These are phyloP conservation scores for Macrobrachium rosenbergii DNA, from an alignment of 1,140 invertebrate species.

Conservation along the genomic window DNA sequence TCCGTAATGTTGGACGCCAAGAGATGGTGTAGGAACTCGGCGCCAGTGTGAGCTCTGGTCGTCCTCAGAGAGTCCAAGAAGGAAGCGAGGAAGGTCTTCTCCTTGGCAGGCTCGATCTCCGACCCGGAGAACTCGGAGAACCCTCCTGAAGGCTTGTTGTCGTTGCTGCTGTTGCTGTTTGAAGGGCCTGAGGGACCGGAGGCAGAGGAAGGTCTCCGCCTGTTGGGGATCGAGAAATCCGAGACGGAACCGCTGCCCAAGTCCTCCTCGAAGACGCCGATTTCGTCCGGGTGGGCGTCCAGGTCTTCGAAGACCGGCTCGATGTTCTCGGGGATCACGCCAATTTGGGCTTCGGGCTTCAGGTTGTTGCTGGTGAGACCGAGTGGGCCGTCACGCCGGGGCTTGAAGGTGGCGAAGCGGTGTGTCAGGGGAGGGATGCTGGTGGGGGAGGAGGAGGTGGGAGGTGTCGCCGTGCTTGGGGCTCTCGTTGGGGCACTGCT, in stretches of 20 bases:
- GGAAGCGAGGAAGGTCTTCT: constrained; percentile 37
- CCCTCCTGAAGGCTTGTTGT: not conserved
- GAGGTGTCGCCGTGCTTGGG: not conserved
- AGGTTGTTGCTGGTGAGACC: constrained; percentile 1
- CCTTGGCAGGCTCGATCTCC: not conserved
- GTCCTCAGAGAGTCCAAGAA: constrained; percentile 23
- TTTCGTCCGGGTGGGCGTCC: too few species aligned
- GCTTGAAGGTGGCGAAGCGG: constrained; percentile 58
- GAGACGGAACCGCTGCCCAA: too few species aligned
- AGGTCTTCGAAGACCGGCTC: too few species aligned
- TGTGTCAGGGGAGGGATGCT: not conserved
- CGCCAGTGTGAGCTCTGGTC: constrained; percentile 69
- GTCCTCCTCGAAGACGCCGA: too few species aligned
- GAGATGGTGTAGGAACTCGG: constrained; percentile 78
- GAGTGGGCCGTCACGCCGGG: constrained; percentile 1
- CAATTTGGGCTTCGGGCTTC: not conserved
- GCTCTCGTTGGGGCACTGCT: not conserved
- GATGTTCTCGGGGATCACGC: constrained; percentile 3
- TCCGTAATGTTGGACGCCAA: constrained; percentile 75
- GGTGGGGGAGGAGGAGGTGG: constrained; percentile 2
- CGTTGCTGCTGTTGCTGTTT: not conserved
- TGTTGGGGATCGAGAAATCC: too few species aligned
- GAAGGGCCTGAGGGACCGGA: not conserved
- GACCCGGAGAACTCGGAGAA: constrained; percentile 31
- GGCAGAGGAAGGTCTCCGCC: too few species aligned